phyloP scores from a whole-genome alignment of 2,797 vertebrate species.

The Xerus rutilus region DNA sequence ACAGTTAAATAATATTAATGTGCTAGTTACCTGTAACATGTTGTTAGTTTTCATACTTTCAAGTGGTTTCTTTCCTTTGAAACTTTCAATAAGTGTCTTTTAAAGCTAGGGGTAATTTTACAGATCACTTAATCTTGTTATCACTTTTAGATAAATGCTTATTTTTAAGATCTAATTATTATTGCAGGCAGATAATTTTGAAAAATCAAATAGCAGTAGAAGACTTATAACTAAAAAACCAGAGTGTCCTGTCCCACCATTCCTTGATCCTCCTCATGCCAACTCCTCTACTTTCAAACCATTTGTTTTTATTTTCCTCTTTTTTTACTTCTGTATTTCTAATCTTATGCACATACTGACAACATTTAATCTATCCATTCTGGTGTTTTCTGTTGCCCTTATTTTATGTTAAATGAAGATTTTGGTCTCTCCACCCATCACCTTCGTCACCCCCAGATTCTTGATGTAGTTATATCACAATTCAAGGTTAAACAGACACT shows the following conservation, averaged over 20 bases:
- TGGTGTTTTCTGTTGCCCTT: background rate
- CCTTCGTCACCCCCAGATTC: background rate
- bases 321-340: background rate
- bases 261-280: background rate
- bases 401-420: background rate
- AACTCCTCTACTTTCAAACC: background rate
- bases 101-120: background rate
- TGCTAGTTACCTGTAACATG: background rate
- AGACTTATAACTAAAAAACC: background rate
- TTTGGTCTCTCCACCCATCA: background rate
- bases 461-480: background rate
- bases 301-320: background rate
- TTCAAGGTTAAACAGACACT: background rate
- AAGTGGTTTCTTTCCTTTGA: background rate
- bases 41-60: background rate
- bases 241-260: background rate
- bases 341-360: background rate
- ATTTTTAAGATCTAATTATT: background rate
- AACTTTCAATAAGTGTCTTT: background rate
- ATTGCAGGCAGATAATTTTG: background rate
- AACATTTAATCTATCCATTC: background rate
- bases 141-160: conserved; percentile 25
- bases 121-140: background rate
- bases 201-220: background rate
- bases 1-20: background rate